A percentile compares a stretch with the other conserved stretches of the same genome.
Evolutionary conservation across 2,888 invertebrate genomes (phyloP).

Genomic region (Melangyna quadrimaculata): DNA sequence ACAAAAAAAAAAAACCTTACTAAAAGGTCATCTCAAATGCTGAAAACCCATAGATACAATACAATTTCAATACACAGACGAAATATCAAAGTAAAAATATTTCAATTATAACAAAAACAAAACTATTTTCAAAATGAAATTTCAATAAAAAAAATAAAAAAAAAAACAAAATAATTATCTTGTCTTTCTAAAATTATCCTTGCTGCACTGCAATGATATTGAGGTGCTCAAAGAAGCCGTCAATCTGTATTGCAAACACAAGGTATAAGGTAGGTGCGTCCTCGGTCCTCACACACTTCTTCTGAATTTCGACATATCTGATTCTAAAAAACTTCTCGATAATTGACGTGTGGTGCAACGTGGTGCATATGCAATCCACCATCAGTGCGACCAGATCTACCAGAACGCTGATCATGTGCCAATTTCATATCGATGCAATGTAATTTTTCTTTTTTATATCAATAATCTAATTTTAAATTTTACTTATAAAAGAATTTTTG

Average conservation of each 20-base stretch:
- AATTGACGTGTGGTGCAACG: slow-evolving; percentile 29
- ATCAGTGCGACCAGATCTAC: too few relatives aligned
- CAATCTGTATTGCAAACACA: background rate
- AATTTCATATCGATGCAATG: slow-evolving; percentile 70
- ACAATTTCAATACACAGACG: slow-evolving; percentile 30
- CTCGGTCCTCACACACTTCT: slow-evolving; percentile 17
- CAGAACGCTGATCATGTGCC: slow-evolving; percentile 57
- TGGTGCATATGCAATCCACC: background rate
- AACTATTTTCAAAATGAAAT: slow-evolving; percentile 8
- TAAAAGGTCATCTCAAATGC: slow-evolving; percentile 48
- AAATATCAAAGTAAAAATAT: slow-evolving; percentile 63
- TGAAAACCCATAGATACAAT: slow-evolving; percentile 28
- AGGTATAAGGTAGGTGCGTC: slow-evolving; percentile 54
- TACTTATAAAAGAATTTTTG: slow-evolving; percentile 28
- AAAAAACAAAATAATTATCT: slow-evolving; percentile 4
- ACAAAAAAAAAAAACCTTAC: slow-evolving; percentile 14
- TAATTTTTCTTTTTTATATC: slow-evolving; percentile 64
- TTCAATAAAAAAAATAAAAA: background rate
- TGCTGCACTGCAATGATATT: background rate
- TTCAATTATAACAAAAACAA: slow-evolving; percentile 41
- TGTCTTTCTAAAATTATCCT: slow-evolving; percentile 54
- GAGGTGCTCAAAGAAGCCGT: slow-evolving; percentile 32
- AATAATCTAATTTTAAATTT: slow-evolving; percentile 70
- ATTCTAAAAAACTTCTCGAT: slow-evolving; percentile 12
- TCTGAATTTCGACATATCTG: slow-evolving; percentile 15